A percentile compares a stretch with the other conserved stretches of the same genome.
phyloP scores from a whole-genome alignment of 2,888 invertebrate genomes.

The Tribolium freemani region DNA sequence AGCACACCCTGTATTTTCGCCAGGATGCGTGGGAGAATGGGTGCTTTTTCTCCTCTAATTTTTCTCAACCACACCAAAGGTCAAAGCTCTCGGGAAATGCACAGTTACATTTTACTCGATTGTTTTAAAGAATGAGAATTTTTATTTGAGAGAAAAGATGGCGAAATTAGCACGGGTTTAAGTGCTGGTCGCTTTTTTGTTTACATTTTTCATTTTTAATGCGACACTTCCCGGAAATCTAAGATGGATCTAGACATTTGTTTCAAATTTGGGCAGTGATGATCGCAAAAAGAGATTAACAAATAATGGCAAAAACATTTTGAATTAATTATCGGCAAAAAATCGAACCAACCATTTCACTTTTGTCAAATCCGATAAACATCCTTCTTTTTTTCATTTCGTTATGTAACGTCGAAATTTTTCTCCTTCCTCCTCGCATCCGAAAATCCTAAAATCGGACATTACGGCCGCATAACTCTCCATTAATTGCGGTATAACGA shows the following conservation, averaged over 20 bases:
- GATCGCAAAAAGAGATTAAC: too few relatives aligned
- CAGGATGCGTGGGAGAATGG: not conserved
- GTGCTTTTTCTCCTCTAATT: too few relatives aligned
- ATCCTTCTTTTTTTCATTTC: not conserved
- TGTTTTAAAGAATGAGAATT: not conserved
- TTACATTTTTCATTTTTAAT: not conserved
- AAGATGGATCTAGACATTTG: not conserved
- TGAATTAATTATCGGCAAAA: too few relatives aligned
- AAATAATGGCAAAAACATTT: too few relatives aligned
- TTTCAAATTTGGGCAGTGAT: too few relatives aligned
- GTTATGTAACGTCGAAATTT: not conserved
- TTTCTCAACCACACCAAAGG: not conserved
- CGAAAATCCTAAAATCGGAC: not conserved
- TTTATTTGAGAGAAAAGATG: not conserved
- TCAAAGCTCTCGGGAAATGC: not conserved
- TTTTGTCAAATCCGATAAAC: too few relatives aligned
- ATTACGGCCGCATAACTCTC: not conserved
- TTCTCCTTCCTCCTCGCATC: not conserved
- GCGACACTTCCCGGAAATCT: not conserved
- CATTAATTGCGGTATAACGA: not conserved
- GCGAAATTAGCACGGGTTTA: not conserved
- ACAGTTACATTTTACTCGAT: slow-evolving; percentile 1
- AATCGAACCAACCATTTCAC: too few relatives aligned
- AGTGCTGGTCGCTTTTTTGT: not conserved
- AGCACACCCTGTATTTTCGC: slow-evolving; percentile 3